phyloP scores from a whole-genome alignment of 2,888 invertebrate genomes.

The Tortricodes alternella region DNA sequence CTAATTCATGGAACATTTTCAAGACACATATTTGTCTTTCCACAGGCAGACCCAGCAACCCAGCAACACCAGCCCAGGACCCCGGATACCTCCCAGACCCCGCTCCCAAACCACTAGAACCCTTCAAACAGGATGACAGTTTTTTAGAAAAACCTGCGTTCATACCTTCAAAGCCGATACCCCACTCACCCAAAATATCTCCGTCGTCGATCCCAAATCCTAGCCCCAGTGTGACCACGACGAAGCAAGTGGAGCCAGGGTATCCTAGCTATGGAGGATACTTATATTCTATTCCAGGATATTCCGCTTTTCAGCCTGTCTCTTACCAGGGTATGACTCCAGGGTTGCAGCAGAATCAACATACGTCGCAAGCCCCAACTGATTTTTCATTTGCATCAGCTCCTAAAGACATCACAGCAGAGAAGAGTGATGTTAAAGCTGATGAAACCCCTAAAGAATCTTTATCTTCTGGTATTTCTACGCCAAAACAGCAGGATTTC shows the following conservation, averaged over 20 bases:
- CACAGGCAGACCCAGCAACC: slow-evolving; percentile 39
- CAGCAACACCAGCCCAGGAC: slow-evolving; percentile 24
- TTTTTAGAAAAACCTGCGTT: slow-evolving; percentile 61
- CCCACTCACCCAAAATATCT: slow-evolving; percentile 72
- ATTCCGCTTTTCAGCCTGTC: slow-evolving; percentile 74
- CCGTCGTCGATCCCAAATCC: slow-evolving; percentile 78
- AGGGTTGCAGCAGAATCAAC: slow-evolving; percentile 47
- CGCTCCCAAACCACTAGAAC: slow-evolving; percentile 51
- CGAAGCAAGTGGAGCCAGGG: slow-evolving; percentile 59
- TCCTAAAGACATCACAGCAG: slow-evolving; percentile 42
- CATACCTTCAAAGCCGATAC: slow-evolving; percentile 57
- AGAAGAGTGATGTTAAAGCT: slow-evolving; percentile 39
- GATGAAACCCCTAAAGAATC: slow-evolving; percentile 34
- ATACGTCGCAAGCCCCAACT: slow-evolving; percentile 41
- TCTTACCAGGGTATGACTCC: slow-evolving; percentile 50
- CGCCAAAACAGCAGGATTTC: slow-evolving; percentile 54
- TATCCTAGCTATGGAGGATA: slow-evolving; percentile 68
- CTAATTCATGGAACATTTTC: slow-evolving; percentile 2
- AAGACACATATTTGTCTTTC: slow-evolving; percentile 34
- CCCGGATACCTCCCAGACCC: slow-evolving; percentile 44
- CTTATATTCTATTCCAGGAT: slow-evolving; percentile 72
- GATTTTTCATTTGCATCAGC: slow-evolving; percentile 47
- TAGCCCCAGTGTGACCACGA: slow-evolving; percentile 67
- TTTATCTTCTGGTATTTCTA: slow-evolving; percentile 12
- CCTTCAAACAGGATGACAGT: slow-evolving; percentile 52